Evolutionary conservation across 2,888 invertebrate genomes (phyloP).

Genomic region (Drosophila falleni): DNA sequence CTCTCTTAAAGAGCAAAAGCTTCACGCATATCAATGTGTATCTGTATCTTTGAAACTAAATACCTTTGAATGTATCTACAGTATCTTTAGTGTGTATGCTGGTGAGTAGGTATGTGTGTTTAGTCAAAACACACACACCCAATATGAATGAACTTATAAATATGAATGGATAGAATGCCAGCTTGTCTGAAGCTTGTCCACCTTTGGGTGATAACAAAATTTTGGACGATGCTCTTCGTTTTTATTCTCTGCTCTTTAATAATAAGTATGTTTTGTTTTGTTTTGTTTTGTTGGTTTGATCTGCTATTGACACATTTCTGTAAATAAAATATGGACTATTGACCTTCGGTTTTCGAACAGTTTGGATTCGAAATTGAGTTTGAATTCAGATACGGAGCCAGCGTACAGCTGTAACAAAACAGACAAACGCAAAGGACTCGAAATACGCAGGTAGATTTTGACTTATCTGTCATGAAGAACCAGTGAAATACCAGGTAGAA

Average conservation of each 20-base stretch:
- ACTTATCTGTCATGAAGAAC: background rate
- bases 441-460: background rate
- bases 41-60: background rate
- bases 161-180: slow-evolving; percentile 1
- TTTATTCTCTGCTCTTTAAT: background rate
- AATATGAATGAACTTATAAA: background rate
- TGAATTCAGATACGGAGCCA: background rate
- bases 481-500: background rate
- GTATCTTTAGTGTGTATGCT: background rate
- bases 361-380: background rate
- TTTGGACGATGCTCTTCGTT: background rate
- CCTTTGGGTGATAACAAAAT: background rate
- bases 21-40: background rate
- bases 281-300: background rate
- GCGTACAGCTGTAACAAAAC: background rate
- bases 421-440: background rate
- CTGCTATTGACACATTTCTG: background rate
- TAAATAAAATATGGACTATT: slow-evolving; percentile 1
- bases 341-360: background rate
- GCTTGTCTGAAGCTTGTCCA: slow-evolving; percentile 1
- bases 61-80: too few species aligned
- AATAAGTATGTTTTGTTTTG: background rate
- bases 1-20: background rate
- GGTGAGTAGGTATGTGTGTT: background rate
- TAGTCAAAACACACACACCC: background rate